These are phyloP conservation scores for Eulemur albifrons DNA, from an alignment of 2,797 vertebrate genomes.

Conservation along the genomic window DNA sequence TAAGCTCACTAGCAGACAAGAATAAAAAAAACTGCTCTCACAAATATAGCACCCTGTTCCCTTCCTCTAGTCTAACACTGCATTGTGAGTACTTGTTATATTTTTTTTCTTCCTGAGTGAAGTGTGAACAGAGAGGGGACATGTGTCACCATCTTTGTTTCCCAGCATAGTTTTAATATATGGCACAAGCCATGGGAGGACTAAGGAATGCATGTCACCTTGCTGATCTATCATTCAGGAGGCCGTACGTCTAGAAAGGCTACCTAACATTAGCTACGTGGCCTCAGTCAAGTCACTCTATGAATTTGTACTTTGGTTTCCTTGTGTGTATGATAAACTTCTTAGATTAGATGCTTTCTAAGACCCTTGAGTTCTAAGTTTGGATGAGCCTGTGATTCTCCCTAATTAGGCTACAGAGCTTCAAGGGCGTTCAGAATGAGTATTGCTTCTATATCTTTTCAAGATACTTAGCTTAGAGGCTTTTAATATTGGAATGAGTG, in stretches of 20 bases:
- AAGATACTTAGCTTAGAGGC: background rate
- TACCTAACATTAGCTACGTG: background rate
- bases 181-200: background rate
- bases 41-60: background rate
- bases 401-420: background rate
- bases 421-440: background rate
- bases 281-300: background rate
- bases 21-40: background rate
- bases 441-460: background rate
- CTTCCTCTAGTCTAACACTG: background rate
- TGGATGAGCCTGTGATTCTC: background rate
- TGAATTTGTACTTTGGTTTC: background rate
- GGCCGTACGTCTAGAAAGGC: background rate
- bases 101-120: background rate
- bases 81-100: background rate
- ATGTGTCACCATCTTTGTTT: background rate
- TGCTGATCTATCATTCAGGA: background rate
- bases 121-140: background rate
- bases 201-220: background rate
- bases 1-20: background rate
- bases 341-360: background rate
- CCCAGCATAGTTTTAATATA: background rate
- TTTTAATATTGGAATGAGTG: background rate
- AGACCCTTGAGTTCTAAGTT: background rate
- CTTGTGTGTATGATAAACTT: too few species aligned